A percentile compares a stretch with the other conserved stretches of the same genome.
Conservation (phyloP, 2,113 vertebrate genomes). For the Tenebrosternarchus preto region DNA sequence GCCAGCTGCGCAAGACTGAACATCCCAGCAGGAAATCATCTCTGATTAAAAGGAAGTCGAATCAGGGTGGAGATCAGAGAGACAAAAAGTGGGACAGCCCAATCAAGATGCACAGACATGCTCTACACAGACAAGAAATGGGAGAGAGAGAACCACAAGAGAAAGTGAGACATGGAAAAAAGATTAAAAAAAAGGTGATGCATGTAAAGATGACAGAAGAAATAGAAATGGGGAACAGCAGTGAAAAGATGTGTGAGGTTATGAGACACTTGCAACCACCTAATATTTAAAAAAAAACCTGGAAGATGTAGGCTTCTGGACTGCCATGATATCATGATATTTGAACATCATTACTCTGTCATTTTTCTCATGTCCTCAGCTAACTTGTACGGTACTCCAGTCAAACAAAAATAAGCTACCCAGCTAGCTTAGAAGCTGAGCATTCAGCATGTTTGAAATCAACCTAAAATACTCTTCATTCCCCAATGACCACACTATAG, state of each 20-base stretch:
- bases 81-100: background rate
- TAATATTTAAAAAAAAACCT: too few relatives aligned
- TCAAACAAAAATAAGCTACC: too few relatives aligned
- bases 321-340: too few relatives aligned
- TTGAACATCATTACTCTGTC: too few relatives aligned
- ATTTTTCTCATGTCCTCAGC: too few relatives aligned
- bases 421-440: too few relatives aligned
- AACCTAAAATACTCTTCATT: background rate
- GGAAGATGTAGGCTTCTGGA: too few relatives aligned
- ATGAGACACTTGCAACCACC: too few relatives aligned
- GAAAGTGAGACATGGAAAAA: background rate
- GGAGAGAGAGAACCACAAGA: background rate
- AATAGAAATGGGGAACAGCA: too few relatives aligned
- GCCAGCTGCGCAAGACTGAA: background rate
- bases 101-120: background rate
- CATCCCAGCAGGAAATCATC: slow-evolving; percentile 1
- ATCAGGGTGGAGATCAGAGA: background rate
- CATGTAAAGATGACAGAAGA: background rate
- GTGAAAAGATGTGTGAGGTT: too few relatives aligned
- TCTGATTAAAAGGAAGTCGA: background rate
- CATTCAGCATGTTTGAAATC: background rate
- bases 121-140: background rate
- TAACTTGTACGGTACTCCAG: too few relatives aligned
- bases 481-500: background rate
- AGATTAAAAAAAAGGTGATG: background rate